These are phyloP conservation scores for Tupaia chinensis DNA, from an alignment of 2,113 vertebrate genomes.

Conservation along the genomic window DNA sequence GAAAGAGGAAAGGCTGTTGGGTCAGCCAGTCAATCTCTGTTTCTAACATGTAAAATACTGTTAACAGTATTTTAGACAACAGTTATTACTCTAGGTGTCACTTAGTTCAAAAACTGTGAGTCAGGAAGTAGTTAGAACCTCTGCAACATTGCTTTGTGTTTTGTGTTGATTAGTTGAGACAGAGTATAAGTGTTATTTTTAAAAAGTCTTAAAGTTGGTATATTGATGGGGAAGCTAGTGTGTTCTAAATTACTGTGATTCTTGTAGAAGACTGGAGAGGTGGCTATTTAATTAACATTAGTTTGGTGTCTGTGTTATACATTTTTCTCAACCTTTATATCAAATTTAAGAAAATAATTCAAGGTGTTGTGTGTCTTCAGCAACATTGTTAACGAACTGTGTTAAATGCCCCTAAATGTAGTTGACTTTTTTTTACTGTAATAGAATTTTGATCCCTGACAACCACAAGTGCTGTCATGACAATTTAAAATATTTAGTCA, in stretches of 20 bases:
- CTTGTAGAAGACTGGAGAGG: background rate
- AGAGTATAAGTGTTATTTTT: slow-evolving; percentile 14
- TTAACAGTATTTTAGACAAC: background rate
- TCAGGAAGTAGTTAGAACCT: slow-evolving; percentile 31
- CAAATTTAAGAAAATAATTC: slow-evolving; percentile 45
- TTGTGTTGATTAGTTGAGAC: slow-evolving; percentile 62
- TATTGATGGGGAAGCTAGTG: slow-evolving; percentile 20
- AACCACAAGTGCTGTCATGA: background rate
- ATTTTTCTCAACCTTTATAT: slow-evolving; percentile 48
- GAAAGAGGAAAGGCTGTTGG: background rate
- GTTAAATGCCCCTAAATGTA: background rate
- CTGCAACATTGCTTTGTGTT: slow-evolving; percentile 49
- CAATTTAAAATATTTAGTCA: slow-evolving; percentile 46
- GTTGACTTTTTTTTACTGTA: slow-evolving; percentile 34
- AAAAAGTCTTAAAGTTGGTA: slow-evolving; percentile 34
- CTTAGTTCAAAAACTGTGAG: slow-evolving; percentile 30
- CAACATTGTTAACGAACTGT: background rate
- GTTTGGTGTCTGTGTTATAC: background rate
- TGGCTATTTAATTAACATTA: slow-evolving; percentile 11
- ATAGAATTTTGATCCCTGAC: background rate
- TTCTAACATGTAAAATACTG: background rate
- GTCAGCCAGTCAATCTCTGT: background rate
- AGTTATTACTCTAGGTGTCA: background rate
- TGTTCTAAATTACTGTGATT: slow-evolving; percentile 30
- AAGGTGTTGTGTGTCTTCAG: background rate